These are phyloP conservation scores for Aegotheles bennettii DNA, from an alignment of 2,113 vertebrate genomes.

Conservation along the genomic window DNA sequence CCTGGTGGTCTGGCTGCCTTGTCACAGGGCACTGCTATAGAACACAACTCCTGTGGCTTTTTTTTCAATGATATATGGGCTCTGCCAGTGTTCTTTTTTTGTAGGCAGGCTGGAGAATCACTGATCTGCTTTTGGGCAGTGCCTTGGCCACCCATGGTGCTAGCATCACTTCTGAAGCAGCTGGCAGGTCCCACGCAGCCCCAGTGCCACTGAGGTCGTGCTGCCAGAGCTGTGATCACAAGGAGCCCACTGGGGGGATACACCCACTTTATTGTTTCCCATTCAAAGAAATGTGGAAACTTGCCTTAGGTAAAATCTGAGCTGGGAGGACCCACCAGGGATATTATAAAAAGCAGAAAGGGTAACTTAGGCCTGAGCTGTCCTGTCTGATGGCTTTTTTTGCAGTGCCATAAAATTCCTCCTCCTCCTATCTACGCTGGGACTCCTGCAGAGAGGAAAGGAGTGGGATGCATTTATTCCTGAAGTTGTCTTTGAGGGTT, in stretches of 20 bases:
- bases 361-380: background rate
- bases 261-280: background rate
- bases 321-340: background rate
- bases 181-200: background rate
- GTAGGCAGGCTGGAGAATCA: background rate
- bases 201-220: background rate
- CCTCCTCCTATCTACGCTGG: background rate
- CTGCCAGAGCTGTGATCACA: background rate
- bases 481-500: background rate
- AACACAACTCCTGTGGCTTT: background rate
- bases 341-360: background rate
- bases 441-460: fast-evolving
- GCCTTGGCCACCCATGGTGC: background rate
- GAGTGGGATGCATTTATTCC: background rate
- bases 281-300: constrained; percentile 18
- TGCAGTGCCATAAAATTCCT: background rate
- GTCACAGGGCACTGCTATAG: background rate
- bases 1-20: background rate
- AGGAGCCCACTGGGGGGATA: background rate
- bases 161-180: background rate
- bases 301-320: background rate
- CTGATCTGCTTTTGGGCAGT: background rate
- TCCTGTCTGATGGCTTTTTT: background rate
- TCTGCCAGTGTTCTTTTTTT: background rate
- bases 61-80: background rate